Conservation (phyloP, 2,888 invertebrate genomes). For the Rhaphigaster nebulosa region DNA sequence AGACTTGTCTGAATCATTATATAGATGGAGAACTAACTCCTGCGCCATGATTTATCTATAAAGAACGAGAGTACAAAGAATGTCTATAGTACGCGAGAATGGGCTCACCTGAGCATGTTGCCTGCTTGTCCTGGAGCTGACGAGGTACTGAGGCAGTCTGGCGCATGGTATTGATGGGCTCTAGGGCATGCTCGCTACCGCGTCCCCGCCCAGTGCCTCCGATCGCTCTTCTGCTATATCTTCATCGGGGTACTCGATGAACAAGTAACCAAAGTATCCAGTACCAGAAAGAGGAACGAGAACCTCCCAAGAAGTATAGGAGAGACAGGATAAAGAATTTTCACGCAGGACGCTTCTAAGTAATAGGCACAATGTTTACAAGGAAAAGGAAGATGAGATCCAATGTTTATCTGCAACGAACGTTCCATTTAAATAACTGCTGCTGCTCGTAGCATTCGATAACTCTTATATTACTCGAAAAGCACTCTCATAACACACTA, state of each 20-base stretch:
- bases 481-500: too few relatives aligned
- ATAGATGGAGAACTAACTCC: background rate
- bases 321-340: too few relatives aligned
- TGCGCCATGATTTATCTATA: background rate
- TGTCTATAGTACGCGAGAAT: background rate
- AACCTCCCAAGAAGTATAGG: too few relatives aligned
- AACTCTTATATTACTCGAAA: too few relatives aligned
- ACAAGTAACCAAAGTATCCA: background rate
- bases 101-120: constrained; percentile 54
- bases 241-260: background rate
- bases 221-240: background rate
- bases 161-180: constrained; percentile 51
- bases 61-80: background rate
- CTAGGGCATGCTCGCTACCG: constrained; percentile 10
- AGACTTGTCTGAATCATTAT: background rate
- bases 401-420: too few relatives aligned
- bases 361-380: too few relatives aligned
- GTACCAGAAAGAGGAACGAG: background rate
- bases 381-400: too few relatives aligned
- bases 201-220: background rate
- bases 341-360: too few relatives aligned
- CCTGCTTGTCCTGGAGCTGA: background rate
- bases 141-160: constrained; percentile 29
- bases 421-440: too few relatives aligned
- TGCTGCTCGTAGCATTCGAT: too few relatives aligned